Percentiles rank a stretch among this genome's conserved stretches.
phyloP scores from a whole-genome alignment of 2,113 vertebrate species.

The Antechinus stuartii region DNA sequence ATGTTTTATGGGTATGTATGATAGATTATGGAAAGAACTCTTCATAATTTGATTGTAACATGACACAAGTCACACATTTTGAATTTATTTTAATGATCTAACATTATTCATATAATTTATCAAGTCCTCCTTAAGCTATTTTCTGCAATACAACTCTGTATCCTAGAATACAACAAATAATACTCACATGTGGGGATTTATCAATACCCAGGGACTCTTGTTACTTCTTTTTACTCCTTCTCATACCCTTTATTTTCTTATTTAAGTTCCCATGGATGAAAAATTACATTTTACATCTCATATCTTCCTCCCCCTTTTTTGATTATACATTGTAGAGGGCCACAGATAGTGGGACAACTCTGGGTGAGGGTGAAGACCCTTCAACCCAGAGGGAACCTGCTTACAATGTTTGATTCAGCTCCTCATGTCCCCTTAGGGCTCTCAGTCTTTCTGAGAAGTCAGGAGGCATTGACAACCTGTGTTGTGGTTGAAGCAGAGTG shows the following conservation, averaged over 20 bases:
- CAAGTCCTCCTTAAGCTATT: neutral
- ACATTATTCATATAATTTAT: neutral
- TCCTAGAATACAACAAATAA: neutral
- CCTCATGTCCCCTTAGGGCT: too few relatives aligned
- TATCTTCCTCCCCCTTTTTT: neutral
- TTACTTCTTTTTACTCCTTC: neutral
- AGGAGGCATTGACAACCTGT: too few relatives aligned
- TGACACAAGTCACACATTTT: neutral
- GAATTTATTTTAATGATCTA: neutral
- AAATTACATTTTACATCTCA: neutral
- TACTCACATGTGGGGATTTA: neutral
- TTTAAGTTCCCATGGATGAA: neutral
- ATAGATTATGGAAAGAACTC: neutral
- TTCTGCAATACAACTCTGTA: neutral
- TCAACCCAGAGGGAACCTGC: too few relatives aligned
- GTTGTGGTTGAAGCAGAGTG: too few relatives aligned
- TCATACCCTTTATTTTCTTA: neutral
- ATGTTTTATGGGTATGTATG: neutral
- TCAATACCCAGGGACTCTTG: neutral
- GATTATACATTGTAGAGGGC: neutral
- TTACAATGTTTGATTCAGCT: too few relatives aligned
- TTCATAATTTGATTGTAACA: neutral
- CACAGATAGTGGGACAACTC: too few relatives aligned
- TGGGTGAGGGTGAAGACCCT: too few relatives aligned
- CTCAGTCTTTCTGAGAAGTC: too few relatives aligned